Percentiles rank a stretch among this genome's conserved stretches.
phyloP scores from a whole-genome alignment of 2,113 vertebrate genomes.

The Cynopterus brachyotis region DNA sequence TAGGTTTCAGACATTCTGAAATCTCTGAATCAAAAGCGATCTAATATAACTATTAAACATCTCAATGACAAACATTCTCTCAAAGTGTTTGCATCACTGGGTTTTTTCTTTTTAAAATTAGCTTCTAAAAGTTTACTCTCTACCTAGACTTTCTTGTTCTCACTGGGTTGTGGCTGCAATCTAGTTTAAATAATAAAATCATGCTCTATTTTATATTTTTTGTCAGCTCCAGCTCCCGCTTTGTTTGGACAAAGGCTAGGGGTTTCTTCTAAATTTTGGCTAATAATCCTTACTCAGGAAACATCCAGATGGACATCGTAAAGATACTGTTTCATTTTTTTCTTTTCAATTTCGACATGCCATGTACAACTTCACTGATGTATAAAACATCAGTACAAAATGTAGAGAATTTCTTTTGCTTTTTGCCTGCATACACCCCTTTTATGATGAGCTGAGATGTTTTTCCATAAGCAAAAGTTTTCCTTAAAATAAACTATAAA shows the following conservation, averaged over 20 bases:
- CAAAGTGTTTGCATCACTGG: neutral
- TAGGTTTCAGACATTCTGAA: constrained; percentile 47
- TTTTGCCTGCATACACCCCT: constrained; percentile 72
- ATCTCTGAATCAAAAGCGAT: constrained; percentile 48
- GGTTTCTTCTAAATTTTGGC: constrained; percentile 66
- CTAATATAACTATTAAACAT: constrained; percentile 59
- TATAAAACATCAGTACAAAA: constrained; percentile 75
- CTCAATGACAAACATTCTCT: constrained; percentile 54
- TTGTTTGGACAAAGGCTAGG: constrained; percentile 58
- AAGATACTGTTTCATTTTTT: constrained; percentile 14
- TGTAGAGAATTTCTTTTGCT: constrained; percentile 66
- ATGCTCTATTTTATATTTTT: constrained; percentile 4
- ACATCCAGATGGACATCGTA: constrained; percentile 70
- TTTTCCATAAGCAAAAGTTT: constrained; percentile 69
- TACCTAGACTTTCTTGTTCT: constrained; percentile 49
- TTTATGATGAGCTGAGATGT: constrained; percentile 70
- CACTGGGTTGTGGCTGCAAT: constrained; percentile 37
- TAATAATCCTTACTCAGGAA: constrained; percentile 72
- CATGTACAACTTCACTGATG: constrained; percentile 47
- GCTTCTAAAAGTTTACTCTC: constrained; percentile 57
- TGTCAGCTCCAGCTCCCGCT: constrained; percentile 44
- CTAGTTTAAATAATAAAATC: constrained; percentile 63
- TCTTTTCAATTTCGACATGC: constrained; percentile 39
- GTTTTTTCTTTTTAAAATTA: constrained; percentile 54
- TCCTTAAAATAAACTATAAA: constrained; percentile 59